These are phyloP conservation scores for Drosophila cyrtoloma DNA, from an alignment of 2,888 invertebrate genomes.

Conservation along the genomic window DNA sequence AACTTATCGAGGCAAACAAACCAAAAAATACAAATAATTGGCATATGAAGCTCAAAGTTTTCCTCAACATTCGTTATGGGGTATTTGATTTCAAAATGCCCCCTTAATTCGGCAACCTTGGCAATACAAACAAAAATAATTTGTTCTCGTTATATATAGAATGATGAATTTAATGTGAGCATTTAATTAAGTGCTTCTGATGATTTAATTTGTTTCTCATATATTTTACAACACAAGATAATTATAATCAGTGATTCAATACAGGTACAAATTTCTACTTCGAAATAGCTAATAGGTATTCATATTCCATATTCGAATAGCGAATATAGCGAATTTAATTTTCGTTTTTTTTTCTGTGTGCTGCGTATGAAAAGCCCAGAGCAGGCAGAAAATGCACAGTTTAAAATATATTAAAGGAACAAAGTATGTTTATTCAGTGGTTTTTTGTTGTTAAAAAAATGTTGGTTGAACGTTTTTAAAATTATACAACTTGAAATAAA, in stretches of 20 bases:
- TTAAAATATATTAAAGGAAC: not conserved
- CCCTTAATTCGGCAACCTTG: not conserved
- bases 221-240: not conserved
- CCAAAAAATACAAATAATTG: constrained; percentile 16
- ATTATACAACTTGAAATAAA: not conserved
- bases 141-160: not conserved
- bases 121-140: not conserved
- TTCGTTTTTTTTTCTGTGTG: not conserved
- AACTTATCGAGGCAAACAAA: constrained; percentile 12
- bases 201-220: not conserved
- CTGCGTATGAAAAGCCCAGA: not conserved
- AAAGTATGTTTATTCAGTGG: not conserved
- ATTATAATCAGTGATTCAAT: not conserved
- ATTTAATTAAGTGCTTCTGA: not conserved
- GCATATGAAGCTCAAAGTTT: not conserved
- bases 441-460: not conserved
- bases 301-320: not conserved
- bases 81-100: not conserved
- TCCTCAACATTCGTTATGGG: not conserved
- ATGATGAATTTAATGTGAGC: not conserved
- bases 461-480: not conserved
- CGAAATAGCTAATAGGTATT: not conserved
- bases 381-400: too few species aligned
- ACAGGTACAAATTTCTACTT: not conserved
- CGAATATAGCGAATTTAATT: not conserved